Evolutionary conservation across 2,113 vertebrate genomes (phyloP).

Genomic region (Poeciliopsis turrubarensis): DNA sequence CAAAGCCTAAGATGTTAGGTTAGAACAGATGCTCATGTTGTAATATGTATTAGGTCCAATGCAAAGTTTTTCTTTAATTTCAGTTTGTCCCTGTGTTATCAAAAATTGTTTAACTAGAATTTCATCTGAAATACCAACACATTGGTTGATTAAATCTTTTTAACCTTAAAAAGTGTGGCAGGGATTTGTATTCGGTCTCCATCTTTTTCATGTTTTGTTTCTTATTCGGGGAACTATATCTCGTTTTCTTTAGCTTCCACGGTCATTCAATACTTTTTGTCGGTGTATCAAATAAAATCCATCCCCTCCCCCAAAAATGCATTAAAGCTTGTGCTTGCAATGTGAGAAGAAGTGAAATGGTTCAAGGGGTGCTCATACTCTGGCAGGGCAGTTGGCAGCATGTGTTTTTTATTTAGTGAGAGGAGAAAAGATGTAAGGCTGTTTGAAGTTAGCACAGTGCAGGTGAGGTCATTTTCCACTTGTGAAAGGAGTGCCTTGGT

Average conservation of each 20-base stretch:
- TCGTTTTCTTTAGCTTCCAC: neutral
- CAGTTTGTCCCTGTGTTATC: neutral
- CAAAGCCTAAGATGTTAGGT: constrained; percentile 15
- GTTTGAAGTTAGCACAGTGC: constrained; percentile 76
- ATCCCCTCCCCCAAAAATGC: neutral
- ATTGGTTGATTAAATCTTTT: neutral
- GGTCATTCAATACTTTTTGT: neutral
- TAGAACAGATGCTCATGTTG: neutral
- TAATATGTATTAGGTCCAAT: neutral
- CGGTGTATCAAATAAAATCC: neutral
- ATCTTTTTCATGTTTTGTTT: too few relatives aligned
- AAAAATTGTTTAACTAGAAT: neutral
- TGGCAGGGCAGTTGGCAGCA: constrained; percentile 50
- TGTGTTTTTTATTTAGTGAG: constrained; percentile 71
- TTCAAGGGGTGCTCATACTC: neutral
- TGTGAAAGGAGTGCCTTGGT: constrained; percentile 37
- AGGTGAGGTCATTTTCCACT: constrained; percentile 79
- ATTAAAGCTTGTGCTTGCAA: neutral
- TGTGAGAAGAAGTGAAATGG: neutral
- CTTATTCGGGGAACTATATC: too few relatives aligned
- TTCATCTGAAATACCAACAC: neutral
- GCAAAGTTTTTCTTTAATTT: neutral
- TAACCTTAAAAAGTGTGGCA: neutral
- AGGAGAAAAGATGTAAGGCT: constrained; percentile 69
- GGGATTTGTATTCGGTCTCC: neutral